Evolutionary conservation across 2,113 vertebrate species (phyloP).

Genomic region (Istiophorus platypterus): DNA sequence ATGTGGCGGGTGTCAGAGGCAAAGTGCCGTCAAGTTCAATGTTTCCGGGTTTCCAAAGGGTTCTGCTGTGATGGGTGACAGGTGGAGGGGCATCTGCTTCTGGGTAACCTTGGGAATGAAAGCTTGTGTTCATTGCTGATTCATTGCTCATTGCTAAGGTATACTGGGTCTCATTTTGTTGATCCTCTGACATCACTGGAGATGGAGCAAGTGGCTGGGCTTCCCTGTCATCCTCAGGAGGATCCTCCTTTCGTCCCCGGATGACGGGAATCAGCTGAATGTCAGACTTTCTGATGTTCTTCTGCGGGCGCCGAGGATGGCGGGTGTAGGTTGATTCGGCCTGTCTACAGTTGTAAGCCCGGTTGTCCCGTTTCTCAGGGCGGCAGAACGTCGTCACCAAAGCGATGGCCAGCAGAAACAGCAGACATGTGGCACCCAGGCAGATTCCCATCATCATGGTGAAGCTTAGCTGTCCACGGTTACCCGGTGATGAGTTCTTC

Average conservation of each 20-base stretch:
- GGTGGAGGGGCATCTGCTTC: constrained; percentile 60
- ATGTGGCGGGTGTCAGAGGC: constrained; percentile 68
- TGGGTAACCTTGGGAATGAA: constrained; percentile 84
- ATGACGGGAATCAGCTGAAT: constrained; percentile 92
- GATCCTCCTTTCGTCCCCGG: constrained; percentile 81
- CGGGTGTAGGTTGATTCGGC: constrained; percentile 90
- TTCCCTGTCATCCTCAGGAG: constrained; percentile 63
- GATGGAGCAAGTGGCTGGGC: constrained; percentile 49
- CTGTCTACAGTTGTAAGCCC: constrained; percentile 94
- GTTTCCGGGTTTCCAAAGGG: constrained; percentile 79
- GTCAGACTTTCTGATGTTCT: constrained; percentile 93
- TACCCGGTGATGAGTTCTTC: constrained; percentile 83
- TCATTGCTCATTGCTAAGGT: constrained; percentile 75
- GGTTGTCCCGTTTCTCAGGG: constrained; percentile 88
- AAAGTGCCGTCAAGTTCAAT: constrained; percentile 76
- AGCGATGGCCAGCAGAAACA: constrained; percentile 85
- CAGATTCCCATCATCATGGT: constrained; percentile 87
- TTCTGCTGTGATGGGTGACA: constrained; percentile 53
- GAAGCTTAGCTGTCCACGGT: constrained; percentile 80
- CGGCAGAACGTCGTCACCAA: constrained; percentile 88
- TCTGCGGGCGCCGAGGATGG: constrained; percentile 92
- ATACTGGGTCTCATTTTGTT: constrained; percentile 80
- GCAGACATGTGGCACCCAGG: constrained; percentile 83
- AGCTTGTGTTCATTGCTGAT: constrained; percentile 86
- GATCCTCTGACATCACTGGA: constrained; percentile 61